Percentiles rank a stretch among this genome's conserved stretches.
Evolutionary conservation across 2,113 vertebrate species (phyloP).

Genomic region (Saimiri boliviensis): DNA sequence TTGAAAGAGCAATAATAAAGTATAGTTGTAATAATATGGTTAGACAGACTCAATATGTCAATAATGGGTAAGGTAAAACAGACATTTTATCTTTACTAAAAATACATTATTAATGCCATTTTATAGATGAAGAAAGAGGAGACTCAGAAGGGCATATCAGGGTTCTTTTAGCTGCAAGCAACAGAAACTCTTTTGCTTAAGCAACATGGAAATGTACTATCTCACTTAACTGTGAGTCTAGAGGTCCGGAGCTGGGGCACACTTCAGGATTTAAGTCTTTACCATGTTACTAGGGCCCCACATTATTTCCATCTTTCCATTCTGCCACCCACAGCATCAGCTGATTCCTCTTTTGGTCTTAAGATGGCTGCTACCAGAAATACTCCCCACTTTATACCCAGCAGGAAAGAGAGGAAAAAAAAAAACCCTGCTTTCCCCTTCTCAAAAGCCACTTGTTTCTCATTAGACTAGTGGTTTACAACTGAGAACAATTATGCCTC

Average conservation of each 20-base stretch:
- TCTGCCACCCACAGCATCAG: neutral
- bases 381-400: neutral
- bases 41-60: neutral
- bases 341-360: neutral
- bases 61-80: neutral
- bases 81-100: neutral
- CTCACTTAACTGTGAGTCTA: neutral
- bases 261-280: neutral
- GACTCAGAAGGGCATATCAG: no score
- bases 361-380: neutral
- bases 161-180: neutral
- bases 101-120: neutral
- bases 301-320: neutral
- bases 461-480: neutral
- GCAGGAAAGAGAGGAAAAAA: neutral
- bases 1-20: neutral
- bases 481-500: neutral
- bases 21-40: neutral
- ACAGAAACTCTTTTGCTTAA: neutral
- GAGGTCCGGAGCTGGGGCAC: neutral
- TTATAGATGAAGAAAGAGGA: neutral
- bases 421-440: neutral
- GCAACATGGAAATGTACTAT: neutral
- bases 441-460: neutral
- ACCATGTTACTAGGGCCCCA: neutral